Evolutionary conservation across 2,888 invertebrate species (phyloP), one percentile per base, ranked within the genome.

Genomic region (Hirtodrosophila duncani): DNA sequence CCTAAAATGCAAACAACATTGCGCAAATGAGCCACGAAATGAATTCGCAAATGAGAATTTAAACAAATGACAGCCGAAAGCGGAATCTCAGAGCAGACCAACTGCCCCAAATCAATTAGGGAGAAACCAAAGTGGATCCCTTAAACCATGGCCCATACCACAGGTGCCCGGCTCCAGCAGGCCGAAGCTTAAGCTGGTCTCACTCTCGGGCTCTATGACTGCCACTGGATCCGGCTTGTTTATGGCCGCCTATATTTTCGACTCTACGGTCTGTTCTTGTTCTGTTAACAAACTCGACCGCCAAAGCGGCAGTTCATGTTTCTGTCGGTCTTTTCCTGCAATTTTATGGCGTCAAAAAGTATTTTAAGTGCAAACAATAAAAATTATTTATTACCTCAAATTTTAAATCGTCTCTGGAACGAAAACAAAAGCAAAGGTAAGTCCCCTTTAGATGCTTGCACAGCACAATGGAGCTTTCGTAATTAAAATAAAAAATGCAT

Each of bases 321-420:
- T 37, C 23, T 16, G 4, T 20, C 2, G 7, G 6, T 13, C 18
- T 17, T 1, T 29, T 44, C 13, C 30, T 53, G 44, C 45, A 36
- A 44, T 51, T 64, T 57, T 36, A 51, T 65, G 62, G 67, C 67
- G 58, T 29, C 50, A 66, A 62, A 68, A 79, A 67, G 60, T 58
- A 60, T 62, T 70, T 75, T 75, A 74, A 70, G 72, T 81, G 70
- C 59, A 44, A 63, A 66, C 75, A 67, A 81, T 81, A 75, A 72
- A 81, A 78, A 72, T 72, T 67, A 78, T 81, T 68, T 81, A 78
- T 81, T 63, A 44, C 53, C 60, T 42, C 42, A 48, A 50, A 43
- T 24, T 36, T 34, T 43, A 45, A 46, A 31, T 42, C 49, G 33
- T 34, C 43, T 27, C 26, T 31, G 31, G 7, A 9, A 18, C 3